Evolutionary conservation across 1,140 invertebrate genomes (phyloP).

Genomic region (Himalopsyche phryganea): DNA sequence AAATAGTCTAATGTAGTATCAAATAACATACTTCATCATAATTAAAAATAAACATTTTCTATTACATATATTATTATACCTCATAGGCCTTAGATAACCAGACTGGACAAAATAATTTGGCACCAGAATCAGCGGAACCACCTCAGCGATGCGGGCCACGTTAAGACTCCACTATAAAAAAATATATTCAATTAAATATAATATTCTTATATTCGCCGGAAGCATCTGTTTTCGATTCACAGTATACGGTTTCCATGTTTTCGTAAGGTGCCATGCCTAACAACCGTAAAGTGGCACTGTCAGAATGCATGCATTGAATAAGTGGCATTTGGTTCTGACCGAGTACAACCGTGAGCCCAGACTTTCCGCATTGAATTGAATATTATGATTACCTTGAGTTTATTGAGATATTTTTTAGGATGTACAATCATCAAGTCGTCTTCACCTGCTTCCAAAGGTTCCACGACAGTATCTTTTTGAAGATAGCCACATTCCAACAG

Average conservation of each 20-base stretch:
- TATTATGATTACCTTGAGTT: conserved; percentile 54
- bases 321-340: too few relatives aligned
- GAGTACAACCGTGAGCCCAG: background rate
- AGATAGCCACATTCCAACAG: conserved; percentile 56
- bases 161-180: conserved; percentile 68
- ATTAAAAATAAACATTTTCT: too few relatives aligned
- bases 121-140: conserved; percentile 67
- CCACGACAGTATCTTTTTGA: conserved; percentile 53
- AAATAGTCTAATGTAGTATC: too few relatives aligned
- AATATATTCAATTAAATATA: too few relatives aligned
- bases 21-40: too few relatives aligned
- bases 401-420: conserved; percentile 67
- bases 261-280: too few relatives aligned
- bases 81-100: conserved; percentile 72
- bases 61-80: too few relatives aligned
- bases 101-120: conserved; percentile 76
- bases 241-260: too few relatives aligned
- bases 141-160: conserved; percentile 76
- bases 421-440: conserved; percentile 71
- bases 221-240: too few relatives aligned
- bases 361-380: conserved; percentile 1
- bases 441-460: conserved; percentile 66
- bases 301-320: too few relatives aligned
- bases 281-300: too few relatives aligned
- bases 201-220: too few relatives aligned